Percentiles rank a stretch among this genome's conserved stretches.
phyloP scores from a whole-genome alignment of 2,113 vertebrate genomes.

The Hippocampus abdominalis region DNA sequence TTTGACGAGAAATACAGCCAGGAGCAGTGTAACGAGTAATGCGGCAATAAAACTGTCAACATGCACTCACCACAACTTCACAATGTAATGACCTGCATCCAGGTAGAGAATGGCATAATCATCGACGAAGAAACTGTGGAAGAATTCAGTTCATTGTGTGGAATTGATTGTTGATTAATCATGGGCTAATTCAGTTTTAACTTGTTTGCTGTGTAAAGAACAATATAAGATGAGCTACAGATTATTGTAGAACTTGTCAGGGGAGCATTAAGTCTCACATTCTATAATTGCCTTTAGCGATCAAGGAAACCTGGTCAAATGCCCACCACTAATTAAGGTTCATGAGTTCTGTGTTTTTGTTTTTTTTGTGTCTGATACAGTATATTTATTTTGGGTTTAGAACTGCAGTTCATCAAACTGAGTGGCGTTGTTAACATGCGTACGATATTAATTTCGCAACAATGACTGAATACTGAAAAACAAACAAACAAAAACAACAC shows the following conservation, averaged over 20 bases:
- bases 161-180: not conserved
- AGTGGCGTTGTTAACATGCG: too few relatives aligned
- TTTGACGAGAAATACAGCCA: slow-evolving; percentile 3
- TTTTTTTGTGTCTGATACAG: too few relatives aligned
- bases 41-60: not conserved
- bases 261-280: not conserved
- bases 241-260: not conserved
- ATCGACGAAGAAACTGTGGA: not conserved
- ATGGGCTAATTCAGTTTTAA: not conserved
- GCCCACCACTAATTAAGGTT: not conserved
- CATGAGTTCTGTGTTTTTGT: not conserved
- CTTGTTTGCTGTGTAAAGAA: not conserved
- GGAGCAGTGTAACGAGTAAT: not conserved
- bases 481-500: too few relatives aligned
- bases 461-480: too few relatives aligned
- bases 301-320: not conserved
- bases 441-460: too few relatives aligned
- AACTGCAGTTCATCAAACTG: not conserved
- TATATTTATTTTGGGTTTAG: not conserved
- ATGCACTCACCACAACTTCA: not conserved
- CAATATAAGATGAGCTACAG: not conserved
- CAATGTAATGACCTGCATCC: not conserved
- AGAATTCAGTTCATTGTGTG: not conserved
- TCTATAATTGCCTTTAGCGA: not conserved
- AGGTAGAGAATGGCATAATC: not conserved